Base-by-base conservation (phyloP, 2,113 vertebrate species). In the Pipra filicauda region DNA sequence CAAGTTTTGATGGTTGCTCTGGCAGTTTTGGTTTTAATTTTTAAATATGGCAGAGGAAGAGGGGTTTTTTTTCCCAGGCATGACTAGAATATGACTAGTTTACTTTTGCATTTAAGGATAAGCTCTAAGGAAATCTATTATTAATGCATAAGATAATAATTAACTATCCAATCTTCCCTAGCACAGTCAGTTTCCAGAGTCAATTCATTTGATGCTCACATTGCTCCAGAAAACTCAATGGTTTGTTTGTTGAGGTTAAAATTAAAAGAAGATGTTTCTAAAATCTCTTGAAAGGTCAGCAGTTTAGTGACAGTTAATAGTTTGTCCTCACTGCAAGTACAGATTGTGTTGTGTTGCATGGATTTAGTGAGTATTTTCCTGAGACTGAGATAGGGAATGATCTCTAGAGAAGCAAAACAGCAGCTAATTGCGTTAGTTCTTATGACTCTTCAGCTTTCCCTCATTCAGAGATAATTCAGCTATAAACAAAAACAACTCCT, bases 161-260 rank as follows among this genome's bases (percentile, higher is more conserved):
- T 91, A 93, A 73, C 71, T 91, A 75, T 46, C 15, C 6, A 2
- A 9, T 85, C 71, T 88, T 91, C 39, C 43, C 19, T 83, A 71
- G 72, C 55, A 26, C 30, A 54, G n/a, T 74, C 74, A 43, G 1
- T 93, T 95, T 89, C 43, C 59, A 83, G 43, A 69, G 49, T 43
- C 46, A 76, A 14, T 92, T 91, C 78, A 55, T 73, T 52, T 5
- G 6, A 49, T 72, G 30, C 54, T 91, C 21, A 46, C 10, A 11
- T 76, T 70, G 66, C 62, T 66, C 19, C 44, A 73, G 89, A 83
- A 95, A 74, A 73, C 24, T 70, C 51, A 28, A 67, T 6, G 2
- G 15, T 88, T 89, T 54, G 37, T 85, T 97, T 93, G 65, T 64
- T 66, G 59, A 88, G 39, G 37, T 83, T 91, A 76, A 85, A 92